Conservation (phyloP, 1,140 invertebrate species). For the Trinorchestia longiramus region DNA sequence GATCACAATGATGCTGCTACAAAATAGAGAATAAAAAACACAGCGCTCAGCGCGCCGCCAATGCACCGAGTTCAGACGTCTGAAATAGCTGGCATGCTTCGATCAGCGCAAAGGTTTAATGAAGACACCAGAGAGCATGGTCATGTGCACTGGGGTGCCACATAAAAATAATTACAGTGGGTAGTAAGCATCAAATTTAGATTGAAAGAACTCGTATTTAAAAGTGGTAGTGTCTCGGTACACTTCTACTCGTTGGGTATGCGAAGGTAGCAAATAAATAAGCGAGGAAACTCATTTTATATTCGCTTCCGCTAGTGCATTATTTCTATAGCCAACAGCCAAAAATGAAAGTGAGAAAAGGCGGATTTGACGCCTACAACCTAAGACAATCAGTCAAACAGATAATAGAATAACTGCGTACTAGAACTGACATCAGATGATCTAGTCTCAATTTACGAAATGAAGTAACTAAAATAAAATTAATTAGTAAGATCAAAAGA, state of each 20-base stretch:
- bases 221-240: background rate
- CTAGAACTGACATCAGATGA: background rate
- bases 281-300: too few species aligned
- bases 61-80: background rate
- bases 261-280: background rate
- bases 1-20: background rate
- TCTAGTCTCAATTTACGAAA: background rate
- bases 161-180: too few species aligned
- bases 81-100: background rate
- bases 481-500: background rate
- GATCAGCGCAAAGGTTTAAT: background rate
- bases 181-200: too few species aligned
- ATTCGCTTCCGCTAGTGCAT: background rate
- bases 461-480: background rate
- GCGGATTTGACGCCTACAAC: background rate
- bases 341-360: background rate
- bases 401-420: background rate
- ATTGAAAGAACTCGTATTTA: background rate
- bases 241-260: background rate
- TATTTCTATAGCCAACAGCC: background rate
- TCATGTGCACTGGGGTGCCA: background rate
- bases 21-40: too few species aligned
- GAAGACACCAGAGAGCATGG: background rate
- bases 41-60: too few species aligned
- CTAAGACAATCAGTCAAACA: background rate